phyloP scores from a whole-genome alignment of 2,113 vertebrate species.

The Coryphaenoides rupestris region DNA sequence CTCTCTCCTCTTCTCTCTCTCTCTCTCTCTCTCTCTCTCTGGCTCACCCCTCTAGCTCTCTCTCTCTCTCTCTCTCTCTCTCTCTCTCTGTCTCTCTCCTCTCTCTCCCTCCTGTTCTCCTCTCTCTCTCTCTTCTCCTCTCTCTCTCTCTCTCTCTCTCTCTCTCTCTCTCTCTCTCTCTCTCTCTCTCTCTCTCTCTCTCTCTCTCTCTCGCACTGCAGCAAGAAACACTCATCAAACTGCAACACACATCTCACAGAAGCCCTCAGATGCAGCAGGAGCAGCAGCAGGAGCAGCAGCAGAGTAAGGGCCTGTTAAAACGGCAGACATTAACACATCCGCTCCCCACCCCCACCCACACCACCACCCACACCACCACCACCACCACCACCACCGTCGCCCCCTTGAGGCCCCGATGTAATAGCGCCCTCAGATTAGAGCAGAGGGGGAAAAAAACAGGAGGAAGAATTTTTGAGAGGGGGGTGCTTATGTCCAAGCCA shows the following conservation, averaged over 20 bases:
- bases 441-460: no score
- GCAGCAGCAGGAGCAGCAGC: conserved; percentile 29
- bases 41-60: no score
- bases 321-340: conserved; percentile 20
- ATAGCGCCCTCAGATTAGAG: no score
- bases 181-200: conserved; percentile 20
- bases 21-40: no score
- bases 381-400: no score
- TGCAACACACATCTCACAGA: conserved; percentile 69
- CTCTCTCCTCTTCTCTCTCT: no score
- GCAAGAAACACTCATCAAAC: conserved; percentile 74
- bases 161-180: neutral
- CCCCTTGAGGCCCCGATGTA: no score
- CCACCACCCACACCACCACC: no score
- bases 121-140: no score
- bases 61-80: neutral
- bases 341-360: conserved; percentile 54
- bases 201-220: conserved; percentile 66
- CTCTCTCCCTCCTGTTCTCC: neutral
- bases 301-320: conserved; percentile 42
- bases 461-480: no score
- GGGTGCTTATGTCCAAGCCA: no score
- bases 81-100: neutral
- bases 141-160: neutral
- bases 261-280: conserved; percentile 59